A percentile compares a stretch with the other conserved stretches of the same genome.
Evolutionary conservation across 2,888 invertebrate genomes (phyloP).

Genomic region (Andrena trimmerana): DNA sequence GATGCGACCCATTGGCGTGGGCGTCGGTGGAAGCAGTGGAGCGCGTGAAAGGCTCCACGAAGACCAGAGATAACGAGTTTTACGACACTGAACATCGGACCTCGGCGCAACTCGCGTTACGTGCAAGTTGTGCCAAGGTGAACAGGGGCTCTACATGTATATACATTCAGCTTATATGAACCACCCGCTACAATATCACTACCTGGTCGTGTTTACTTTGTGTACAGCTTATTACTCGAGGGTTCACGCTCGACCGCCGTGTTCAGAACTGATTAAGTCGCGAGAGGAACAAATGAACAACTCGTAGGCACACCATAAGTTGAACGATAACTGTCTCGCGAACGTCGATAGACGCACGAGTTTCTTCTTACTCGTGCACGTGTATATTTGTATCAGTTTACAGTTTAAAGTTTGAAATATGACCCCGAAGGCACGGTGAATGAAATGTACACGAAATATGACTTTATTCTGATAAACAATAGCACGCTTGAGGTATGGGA

Average conservation of each 20-base stretch:
- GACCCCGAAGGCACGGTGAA: no score
- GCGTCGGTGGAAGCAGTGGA: background rate
- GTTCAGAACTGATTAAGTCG: background rate
- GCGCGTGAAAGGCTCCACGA: background rate
- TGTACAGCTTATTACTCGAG: background rate
- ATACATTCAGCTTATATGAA: background rate
- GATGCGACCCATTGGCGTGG: background rate
- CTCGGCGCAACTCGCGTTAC: constrained; percentile 55
- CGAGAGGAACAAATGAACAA: no score
- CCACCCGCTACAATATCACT: background rate
- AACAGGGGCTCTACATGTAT: constrained; percentile 22
- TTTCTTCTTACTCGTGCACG: no score
- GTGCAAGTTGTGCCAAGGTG: constrained; percentile 58
- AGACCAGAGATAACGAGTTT: constrained; percentile 53
- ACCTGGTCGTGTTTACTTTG: constrained; percentile 18
- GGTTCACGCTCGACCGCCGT: background rate
- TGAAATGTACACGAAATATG: no score
- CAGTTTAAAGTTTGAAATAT: no score
- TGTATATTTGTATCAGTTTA: no score
- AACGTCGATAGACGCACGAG: no score
- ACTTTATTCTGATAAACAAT: no score
- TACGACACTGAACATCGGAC: constrained; percentile 72
- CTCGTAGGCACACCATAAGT: background rate
- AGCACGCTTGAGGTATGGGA: no score
- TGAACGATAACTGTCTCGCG: background rate